Percentiles rank a stretch among this genome's conserved stretches.
phyloP scores from a whole-genome alignment of 2,888 invertebrate genomes.

The Pristionchus arcanus region DNA sequence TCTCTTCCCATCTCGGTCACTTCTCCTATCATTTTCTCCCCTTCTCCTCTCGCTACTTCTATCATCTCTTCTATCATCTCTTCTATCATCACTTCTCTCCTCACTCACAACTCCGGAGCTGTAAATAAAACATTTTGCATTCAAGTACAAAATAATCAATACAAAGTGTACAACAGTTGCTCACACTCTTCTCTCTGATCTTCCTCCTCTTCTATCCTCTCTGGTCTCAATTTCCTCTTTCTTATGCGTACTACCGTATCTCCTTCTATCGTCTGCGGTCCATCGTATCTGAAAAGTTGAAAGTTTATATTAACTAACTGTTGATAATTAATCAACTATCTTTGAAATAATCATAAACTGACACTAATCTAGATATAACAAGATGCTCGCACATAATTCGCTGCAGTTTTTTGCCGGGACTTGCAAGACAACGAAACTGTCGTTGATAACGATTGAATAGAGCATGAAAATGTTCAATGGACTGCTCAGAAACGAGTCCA shows the following conservation, averaged over 20 bases:
- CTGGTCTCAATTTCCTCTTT: no score
- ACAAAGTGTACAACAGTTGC: no score
- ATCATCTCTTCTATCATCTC: background rate
- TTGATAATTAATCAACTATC: no score
- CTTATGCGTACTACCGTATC: no score
- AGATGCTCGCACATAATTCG: background rate
- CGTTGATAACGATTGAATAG: background rate
- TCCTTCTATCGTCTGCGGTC: background rate
- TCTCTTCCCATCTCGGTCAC: no score
- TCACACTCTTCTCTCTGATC: no score
- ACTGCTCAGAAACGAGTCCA: background rate
- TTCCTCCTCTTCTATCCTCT: no score
- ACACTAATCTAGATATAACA: background rate
- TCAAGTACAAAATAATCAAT: no score
- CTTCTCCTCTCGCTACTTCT: background rate
- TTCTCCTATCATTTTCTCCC: no score
- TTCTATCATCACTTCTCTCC: background rate
- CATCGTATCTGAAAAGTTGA: background rate
- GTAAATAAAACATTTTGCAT: no score
- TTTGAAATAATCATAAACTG: no score
- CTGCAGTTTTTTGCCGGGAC: background rate
- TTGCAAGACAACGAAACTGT: background rate
- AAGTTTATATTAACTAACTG: background rate
- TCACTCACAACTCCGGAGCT: background rate
- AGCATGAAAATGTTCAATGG: background rate